Evolutionary conservation across 2,797 vertebrate genomes (phyloP), one percentile per base, ranked within the genome.

Genomic region (Tadarida brasiliensis): DNA sequence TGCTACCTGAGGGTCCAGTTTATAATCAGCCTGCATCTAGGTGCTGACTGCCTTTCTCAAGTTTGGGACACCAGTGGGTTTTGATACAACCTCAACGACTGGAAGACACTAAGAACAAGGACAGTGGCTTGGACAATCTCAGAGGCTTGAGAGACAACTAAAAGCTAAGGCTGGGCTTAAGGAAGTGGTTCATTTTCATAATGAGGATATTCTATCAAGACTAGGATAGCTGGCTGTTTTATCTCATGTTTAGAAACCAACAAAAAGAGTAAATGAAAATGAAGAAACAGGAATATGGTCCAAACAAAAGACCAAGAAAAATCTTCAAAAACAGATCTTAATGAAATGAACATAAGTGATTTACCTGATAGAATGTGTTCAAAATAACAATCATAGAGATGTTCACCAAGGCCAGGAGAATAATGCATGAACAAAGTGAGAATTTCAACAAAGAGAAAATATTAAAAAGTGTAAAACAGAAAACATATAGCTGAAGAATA

Each of bases 261-360:
- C 35, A 93, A 39, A 76, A 26, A 81, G 67, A 70, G 20, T 67
- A 28, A 56, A 93, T 28, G 54, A 71, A 70, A 87, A 26, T n/a
- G 51, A 93, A 70, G 90, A 91, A 91, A 84, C 28, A 71, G n/a
- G 19, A 87, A n/a, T 70, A 61, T 78, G 54, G 57, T 71, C n/a
- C 24, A 87, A 86, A 70, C 12, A 67, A 85, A 76, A 56, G 26
- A 56, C 47, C 12, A 77, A 87, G 35, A 56, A 78, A 86, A 68
- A 51, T 71, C 12, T 87, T 33, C 14, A 44, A 51, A 71, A 93
- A 80, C 54, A 54, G 39, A 67, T 57, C 3, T 78, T 35, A 28
- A 17, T 65, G 67, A 28, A 35, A 84, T 51, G 39, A 84, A 30
- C 4, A 3, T 7, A 88, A 47, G 10, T 85, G 35, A 44, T 84